phyloP scores from a whole-genome alignment of 2,888 invertebrate species.

The Sinhomidia bicolor region DNA sequence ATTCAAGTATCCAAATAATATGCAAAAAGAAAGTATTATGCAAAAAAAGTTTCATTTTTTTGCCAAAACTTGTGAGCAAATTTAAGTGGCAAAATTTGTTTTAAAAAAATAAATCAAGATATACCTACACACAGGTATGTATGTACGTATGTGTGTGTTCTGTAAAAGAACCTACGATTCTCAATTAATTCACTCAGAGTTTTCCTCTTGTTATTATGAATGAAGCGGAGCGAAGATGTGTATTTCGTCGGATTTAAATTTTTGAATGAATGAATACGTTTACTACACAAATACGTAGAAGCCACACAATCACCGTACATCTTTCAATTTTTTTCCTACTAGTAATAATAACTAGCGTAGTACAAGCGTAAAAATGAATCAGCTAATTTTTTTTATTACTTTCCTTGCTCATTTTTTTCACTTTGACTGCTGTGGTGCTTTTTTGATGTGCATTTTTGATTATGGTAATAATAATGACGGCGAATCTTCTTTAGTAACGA shows the following conservation, averaged over 20 bases:
- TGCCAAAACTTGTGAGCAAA: conserved; percentile 1
- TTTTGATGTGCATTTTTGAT: conserved; percentile 47
- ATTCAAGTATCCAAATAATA: no score
- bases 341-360: not conserved
- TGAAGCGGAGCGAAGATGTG: not conserved
- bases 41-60: not conserved
- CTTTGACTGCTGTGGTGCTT: not conserved
- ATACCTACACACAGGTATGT: not conserved
- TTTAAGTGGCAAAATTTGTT: not conserved
- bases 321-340: not conserved
- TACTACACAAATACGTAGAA: not conserved
- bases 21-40: conserved; percentile 29
- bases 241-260: not conserved
- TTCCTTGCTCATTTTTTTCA: not conserved
- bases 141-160: no score
- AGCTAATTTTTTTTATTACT: conserved; percentile 1
- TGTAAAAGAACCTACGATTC: no score
- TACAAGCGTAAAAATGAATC: not conserved
- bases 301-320: not conserved
- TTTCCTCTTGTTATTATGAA: conserved; percentile 18
- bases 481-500: not conserved
- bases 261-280: conserved; percentile 46
- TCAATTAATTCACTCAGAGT: no score
- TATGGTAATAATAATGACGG: conserved; percentile 39
- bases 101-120: not conserved